A percentile compares a stretch with the other conserved stretches of the same genome.
Evolutionary conservation across 2,888 invertebrate genomes (phyloP).

Genomic region (Aphelenchoides bicaudatus): DNA sequence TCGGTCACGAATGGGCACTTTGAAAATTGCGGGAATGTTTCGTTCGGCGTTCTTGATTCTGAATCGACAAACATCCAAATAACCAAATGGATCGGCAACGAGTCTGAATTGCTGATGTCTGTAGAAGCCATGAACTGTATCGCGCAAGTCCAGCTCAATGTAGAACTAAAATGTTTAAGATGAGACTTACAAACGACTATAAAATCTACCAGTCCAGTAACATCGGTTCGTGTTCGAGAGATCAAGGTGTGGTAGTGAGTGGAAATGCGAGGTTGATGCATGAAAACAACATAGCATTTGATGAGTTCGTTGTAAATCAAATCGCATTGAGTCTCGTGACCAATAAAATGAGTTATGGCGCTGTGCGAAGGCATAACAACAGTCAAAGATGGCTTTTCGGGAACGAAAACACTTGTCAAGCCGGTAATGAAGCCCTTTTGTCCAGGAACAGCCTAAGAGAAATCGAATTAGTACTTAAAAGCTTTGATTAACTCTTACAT

Average conservation of each 20-base stretch:
- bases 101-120: neutral
- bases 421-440: neutral
- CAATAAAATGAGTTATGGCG: neutral
- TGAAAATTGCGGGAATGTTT: too few relatives aligned
- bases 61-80: neutral
- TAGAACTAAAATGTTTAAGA: conserved; percentile 10
- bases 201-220: neutral
- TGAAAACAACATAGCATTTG: conserved; percentile 1
- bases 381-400: neutral
- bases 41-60: conserved; percentile 1
- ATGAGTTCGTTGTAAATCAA: conserved; percentile 4
- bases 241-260: neutral
- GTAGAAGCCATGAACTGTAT: neutral
- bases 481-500: neutral
- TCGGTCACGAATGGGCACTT: neutral
- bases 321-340: neutral
- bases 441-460: conserved; percentile 1
- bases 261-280: neutral
- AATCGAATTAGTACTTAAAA: neutral
- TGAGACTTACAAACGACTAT: too few relatives aligned
- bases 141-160: neutral
- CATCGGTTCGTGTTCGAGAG: conserved; percentile 2
- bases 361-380: neutral
- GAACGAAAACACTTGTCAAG: neutral
- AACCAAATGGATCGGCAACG: conserved; percentile 9